Conservation (phyloP, 1,140 invertebrate species). For the Caenorhabditis inopinata region DNA sequence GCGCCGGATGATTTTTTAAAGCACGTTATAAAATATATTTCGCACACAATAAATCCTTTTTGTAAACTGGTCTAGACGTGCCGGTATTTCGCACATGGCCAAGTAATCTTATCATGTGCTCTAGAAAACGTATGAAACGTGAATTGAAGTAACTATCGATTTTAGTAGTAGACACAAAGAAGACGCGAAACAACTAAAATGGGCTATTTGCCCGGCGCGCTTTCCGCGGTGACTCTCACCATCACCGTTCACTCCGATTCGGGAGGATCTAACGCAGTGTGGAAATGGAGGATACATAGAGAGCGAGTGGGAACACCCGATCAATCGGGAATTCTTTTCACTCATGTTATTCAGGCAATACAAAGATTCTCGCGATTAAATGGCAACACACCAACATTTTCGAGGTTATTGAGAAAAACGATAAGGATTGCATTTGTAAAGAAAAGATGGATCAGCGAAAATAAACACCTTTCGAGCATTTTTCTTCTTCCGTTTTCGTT, state of each 20-base stretch:
- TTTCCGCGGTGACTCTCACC: slow-evolving; percentile 15
- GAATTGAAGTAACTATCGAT: neutral
- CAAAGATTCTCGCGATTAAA: neutral
- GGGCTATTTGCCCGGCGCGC: slow-evolving; percentile 8
- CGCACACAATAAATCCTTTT: too few species aligned
- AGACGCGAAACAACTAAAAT: neutral
- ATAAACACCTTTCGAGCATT: too few species aligned
- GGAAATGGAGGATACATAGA: neutral
- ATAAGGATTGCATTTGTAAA: neutral
- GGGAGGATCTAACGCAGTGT: neutral
- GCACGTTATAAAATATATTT: too few species aligned
- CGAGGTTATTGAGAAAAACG: neutral
- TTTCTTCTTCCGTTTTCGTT: too few species aligned
- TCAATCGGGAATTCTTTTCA: neutral
- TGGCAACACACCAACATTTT: neutral
- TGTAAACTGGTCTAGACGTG: too few species aligned
- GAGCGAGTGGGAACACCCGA: neutral
- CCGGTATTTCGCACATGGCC: too few species aligned
- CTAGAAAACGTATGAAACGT: too few species aligned
- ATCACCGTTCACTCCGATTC: neutral
- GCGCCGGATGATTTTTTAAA: too few species aligned
- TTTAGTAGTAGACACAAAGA: slow-evolving; percentile 1
- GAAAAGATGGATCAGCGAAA: neutral
- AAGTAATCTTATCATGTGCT: too few species aligned
- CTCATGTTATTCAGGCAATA: neutral